Conservation (phyloP, 2,888 invertebrate species). For the Caenorhabditis sinica region DNA sequence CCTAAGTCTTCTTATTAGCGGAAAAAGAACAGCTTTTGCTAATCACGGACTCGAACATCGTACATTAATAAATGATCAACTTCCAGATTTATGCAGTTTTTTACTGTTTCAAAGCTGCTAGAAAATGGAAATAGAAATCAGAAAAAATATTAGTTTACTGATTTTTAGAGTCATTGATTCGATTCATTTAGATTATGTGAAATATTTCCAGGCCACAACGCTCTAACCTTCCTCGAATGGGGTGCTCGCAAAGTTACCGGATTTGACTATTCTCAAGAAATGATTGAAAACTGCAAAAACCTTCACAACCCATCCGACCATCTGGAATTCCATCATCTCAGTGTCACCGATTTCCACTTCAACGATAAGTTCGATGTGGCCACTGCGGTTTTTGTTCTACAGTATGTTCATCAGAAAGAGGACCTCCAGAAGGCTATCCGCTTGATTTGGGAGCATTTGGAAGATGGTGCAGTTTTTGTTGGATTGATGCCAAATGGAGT, state of each 20-base stretch:
- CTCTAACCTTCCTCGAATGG: constrained; percentile 29
- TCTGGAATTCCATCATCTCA: constrained; percentile 32
- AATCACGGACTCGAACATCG: too few species aligned
- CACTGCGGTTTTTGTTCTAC: constrained; percentile 60
- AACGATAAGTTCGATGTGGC: constrained; percentile 45
- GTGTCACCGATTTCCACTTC: constrained; percentile 47
- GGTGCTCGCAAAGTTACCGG: constrained; percentile 55
- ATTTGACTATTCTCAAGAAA: constrained; percentile 57
- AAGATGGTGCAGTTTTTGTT: constrained; percentile 30
- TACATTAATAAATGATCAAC: too few species aligned
- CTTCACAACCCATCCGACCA: background rate
- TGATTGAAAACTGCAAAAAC: constrained; percentile 48
- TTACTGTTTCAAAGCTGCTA: background rate
- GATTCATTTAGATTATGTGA: too few species aligned
- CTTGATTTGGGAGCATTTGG: constrained; percentile 35
- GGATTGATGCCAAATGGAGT: constrained; percentile 58
- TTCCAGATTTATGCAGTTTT: background rate
- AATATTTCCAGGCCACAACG: constrained; percentile 55
- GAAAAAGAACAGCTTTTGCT: too few species aligned
- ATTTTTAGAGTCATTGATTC: too few species aligned
- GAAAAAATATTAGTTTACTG: too few species aligned
- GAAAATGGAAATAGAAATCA: background rate
- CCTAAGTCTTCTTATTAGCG: too few species aligned
- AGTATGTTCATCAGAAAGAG: constrained; percentile 59
- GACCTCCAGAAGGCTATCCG: constrained; percentile 36